These are phyloP conservation scores for Thecophora atra DNA, from an alignment of 2,888 invertebrate species.

Conservation along the genomic window DNA sequence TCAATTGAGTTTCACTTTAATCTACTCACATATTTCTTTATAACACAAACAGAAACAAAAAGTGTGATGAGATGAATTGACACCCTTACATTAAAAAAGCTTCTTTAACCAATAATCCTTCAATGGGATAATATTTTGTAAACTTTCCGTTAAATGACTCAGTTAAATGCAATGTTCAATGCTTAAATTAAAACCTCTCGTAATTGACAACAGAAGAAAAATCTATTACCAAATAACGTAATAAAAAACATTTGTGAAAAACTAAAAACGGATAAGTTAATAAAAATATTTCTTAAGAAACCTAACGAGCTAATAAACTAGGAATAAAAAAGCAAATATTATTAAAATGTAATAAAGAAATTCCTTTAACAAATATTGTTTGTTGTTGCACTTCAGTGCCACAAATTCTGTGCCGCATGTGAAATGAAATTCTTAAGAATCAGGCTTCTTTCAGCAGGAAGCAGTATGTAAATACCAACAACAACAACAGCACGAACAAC, in stretches of 20 bases:
- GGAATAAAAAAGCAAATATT: constrained; percentile 12
- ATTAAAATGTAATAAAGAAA: constrained; percentile 37
- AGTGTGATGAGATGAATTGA: no score
- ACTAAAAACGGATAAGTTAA: constrained; percentile 23
- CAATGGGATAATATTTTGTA: no score
- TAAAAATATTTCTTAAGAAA: constrained; percentile 33
- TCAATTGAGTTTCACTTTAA: no score
- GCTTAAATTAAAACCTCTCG: no score
- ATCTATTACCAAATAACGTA: no score
- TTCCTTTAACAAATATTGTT: constrained; percentile 35
- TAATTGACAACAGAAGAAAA: no score
- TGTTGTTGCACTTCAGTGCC: constrained; percentile 25
- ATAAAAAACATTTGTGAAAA: neutral
- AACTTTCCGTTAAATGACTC: constrained; percentile 5
- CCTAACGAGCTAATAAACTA: constrained; percentile 29
- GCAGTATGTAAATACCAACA: neutral
- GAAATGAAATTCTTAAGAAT: constrained; percentile 27
- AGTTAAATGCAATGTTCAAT: no score
- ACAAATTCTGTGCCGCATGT: constrained; percentile 11
- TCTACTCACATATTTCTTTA: no score
- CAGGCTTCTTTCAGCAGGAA: neutral
- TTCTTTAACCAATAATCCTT: no score
- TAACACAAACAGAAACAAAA: no score
- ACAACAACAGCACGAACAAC: neutral
- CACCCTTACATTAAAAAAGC: no score